Evolutionary conservation across 2,797 vertebrate species (phyloP), one percentile per base, ranked within the genome.

Genomic region (Zenarchopterus dispar): DNA sequence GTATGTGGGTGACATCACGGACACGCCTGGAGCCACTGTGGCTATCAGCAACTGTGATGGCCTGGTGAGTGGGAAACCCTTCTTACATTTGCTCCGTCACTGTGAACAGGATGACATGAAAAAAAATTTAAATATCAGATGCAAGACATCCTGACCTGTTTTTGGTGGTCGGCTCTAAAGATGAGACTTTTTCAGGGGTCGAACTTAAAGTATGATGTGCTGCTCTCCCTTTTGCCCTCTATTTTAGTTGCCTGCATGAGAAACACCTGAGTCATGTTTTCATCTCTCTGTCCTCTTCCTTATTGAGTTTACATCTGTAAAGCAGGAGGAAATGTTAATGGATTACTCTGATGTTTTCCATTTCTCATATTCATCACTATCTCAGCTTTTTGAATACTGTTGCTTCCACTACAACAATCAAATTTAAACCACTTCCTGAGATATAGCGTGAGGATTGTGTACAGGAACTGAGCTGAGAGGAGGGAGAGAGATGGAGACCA

Each of bases 41-140:
- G 97, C 97, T 31, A 95, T 99, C 90, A 99, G 97, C 93, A 99
- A 99, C 89, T 99, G 97, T 6, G 96, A 99, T 57, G 98, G 98
- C 75, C 92, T 99, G 97, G 98, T 99, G 92, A 98, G 98, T 91
- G 50, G 21, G 70, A 46, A 21, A 31, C 17, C 26, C 6, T 8
- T 22, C 41, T 51, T 71, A 60, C 42, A 52, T 67, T 45, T 42
- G 31, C 56, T 69, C 54, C 19, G 36, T 18, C 60, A 2, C 31
- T 60, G 47, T n/a, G 28, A 21, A 50, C 19, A 41, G 16, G 56
- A 36, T 71, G 6, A 68, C 39, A 31, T 0, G 19, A 28, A 33
- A 50, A 8, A 19, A 46, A 28, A 65, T n/a, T 33, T 3, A 45
- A 58, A 45, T 16, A 13, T 9, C 15, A 49, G 51, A 59, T 44